Evolutionary conservation across 2,113 vertebrate genomes (phyloP), one percentile per base, ranked within the genome.

Genomic region (Cygnus atratus): DNA sequence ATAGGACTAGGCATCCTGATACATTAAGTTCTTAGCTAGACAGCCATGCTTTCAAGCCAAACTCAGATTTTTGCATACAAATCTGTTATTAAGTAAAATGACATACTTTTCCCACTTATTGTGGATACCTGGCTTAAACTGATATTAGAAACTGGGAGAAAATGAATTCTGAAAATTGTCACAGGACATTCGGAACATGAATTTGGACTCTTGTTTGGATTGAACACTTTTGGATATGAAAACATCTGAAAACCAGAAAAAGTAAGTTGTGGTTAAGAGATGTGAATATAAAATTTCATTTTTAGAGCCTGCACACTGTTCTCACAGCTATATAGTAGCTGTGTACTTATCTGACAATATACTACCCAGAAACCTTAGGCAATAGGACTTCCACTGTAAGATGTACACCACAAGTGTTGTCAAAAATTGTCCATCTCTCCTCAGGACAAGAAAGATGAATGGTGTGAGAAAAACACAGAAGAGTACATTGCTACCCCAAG

Each of bases 11-110:
- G 9, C 31, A 35, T 7, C 77, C 20, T 76, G 33, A 22, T 43
- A 70, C 70, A 80, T 90, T 92, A 94, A 28, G 70, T 96, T 92
- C 90, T 95, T 93, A 93, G 92, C 33, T 92, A 78, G 59, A 61
- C 41, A 84, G 21, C n/a, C 52, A 35, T 29, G 10, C 21, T 63
- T 22, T 35, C 59, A 54, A 82, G 46, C 17, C 58, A 84, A 87
- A 84, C 15, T 76, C 20, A 80, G 14, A n/a, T 55, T 89, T 89
- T 89, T 74, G 84, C 65, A 77, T 77, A 59, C 20, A 41, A 7
- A 10, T 15, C 26, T 68, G 70, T 77, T 37, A 7, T 55, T 71
- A 55, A 78, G 41, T 18, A 41, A 17, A 24, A 13, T 35, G 35
- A 39, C 20, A 46, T n/a, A 8, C 9, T 2, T 3, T 14, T 11